Base-by-base conservation (phyloP, 2,113 vertebrate genomes). In the Tychaedon coryphoeus region DNA sequence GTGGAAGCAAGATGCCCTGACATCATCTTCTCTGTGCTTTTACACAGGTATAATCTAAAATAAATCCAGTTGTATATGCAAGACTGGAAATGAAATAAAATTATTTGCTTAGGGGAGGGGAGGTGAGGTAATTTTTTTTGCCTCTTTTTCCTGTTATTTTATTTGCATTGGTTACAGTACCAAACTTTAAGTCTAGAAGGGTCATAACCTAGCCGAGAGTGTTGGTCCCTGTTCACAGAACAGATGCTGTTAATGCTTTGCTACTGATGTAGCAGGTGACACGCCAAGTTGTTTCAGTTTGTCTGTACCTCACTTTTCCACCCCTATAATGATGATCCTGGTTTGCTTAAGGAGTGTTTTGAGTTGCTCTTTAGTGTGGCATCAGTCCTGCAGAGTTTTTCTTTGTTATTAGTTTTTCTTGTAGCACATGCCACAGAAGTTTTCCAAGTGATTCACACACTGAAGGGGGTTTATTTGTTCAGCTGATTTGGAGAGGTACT, bases 61-160 rank as follows among this genome's bases (percentile, higher is more conserved):
- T 50, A 45, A 86, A 54, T 73, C 23, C 34, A 73, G 36, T 72
- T 74, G 25, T 67, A 45, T 8, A 65, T 87, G 12, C 14, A 88
- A 65, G 51, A 62, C 45, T 47, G 26, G 54, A 73, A 88, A 86
- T 34, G 5, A 75, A 92, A 77, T 45, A 24, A 48, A 67, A 61
- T 48, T 1, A 83, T 17, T 61, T 26, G 17, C 8, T 53, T 53
- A 17, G 51, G 1, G 3, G 6, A 4, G 8, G 2, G 19, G 2
- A 3, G 3, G 3, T 31, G n/a, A n/a, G n/a, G 36, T 36, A 24
- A 54, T 75, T 58, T 58, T n/a, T 80, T 76, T 74, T 29, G 4
- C 12, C 9, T 60, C 16, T 72, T 80, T 89, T 60, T 69, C 14
- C 15, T 56, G 5, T 58, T 73, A 45, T 36, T 91, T 70, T 69